phyloP scores from a whole-genome alignment of 2,113 vertebrate genomes.

The Urocitellus parryii region DNA sequence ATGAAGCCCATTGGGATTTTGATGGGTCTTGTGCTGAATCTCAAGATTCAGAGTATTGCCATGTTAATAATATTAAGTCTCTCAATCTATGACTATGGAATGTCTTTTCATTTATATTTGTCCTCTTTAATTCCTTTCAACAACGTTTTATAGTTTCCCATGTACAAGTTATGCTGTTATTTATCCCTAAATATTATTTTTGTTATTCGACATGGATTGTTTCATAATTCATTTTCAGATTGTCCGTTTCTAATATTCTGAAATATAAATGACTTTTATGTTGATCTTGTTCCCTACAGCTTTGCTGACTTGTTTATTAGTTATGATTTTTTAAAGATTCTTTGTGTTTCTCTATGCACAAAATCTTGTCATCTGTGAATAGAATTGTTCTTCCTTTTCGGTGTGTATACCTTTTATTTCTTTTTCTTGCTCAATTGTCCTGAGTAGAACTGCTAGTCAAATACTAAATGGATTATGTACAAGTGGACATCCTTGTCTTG shows the following conservation, averaged over 20 bases:
- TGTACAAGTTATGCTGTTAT: not conserved
- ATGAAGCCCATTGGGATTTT: not conserved
- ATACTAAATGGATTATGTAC: not conserved
- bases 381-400: not conserved
- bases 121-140: not conserved
- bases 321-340: not conserved
- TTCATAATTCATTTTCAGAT: constrained; percentile 23
- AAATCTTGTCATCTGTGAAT: not conserved
- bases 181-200: not conserved
- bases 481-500: not conserved
- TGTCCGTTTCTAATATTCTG: not conserved
- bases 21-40: not conserved
- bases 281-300: not conserved
- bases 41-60: not conserved
- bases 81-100: not conserved
- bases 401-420: not conserved
- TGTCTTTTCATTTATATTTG: not conserved
- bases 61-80: not conserved
- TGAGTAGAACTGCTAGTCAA: not conserved
- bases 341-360: not conserved
- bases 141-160: not conserved
- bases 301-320: constrained; percentile 19
- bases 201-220: not conserved
- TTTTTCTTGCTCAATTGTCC: not conserved
- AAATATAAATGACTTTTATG: constrained; percentile 11